Conservation (phyloP, 2,797 vertebrate genomes). For the Enteromius afrohamiltoni region DNA sequence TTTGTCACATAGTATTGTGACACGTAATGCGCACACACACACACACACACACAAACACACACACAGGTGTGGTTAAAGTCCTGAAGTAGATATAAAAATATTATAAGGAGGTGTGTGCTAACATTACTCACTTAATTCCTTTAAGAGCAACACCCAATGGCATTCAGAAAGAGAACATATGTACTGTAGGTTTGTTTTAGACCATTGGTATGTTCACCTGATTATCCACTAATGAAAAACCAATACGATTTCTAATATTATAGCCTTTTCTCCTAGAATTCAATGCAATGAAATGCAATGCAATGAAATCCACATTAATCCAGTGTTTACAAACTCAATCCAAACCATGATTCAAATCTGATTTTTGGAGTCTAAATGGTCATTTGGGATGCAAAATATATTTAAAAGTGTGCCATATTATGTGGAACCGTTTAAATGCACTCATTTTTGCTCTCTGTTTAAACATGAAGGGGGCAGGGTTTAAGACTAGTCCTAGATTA, state of each 20-base stretch:
- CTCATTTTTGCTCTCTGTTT: background rate
- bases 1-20: conserved; percentile 34
- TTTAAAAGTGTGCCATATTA: background rate
- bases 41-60: conserved; percentile 16
- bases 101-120: conserved; percentile 2
- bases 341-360: background rate
- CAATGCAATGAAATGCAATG: background rate
- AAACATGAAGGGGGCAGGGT: no score
- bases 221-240: background rate
- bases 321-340: background rate
- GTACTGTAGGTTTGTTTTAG: conserved; percentile 23
- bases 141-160: conserved; percentile 20
- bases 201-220: conserved; percentile 13
- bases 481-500: no score
- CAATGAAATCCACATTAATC: background rate
- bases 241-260: background rate
- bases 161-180: conserved; percentile 24
- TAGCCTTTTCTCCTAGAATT: background rate
- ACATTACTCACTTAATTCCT: conserved; percentile 30
- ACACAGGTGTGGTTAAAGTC: conserved; percentile 7
- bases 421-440: background rate
- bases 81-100: conserved; percentile 22
- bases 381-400: background rate
- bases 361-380: background rate
- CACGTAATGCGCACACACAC: background rate